Evolutionary conservation across 2,113 vertebrate species (phyloP).

Genomic region (Myanophis thanlyinensis): DNA sequence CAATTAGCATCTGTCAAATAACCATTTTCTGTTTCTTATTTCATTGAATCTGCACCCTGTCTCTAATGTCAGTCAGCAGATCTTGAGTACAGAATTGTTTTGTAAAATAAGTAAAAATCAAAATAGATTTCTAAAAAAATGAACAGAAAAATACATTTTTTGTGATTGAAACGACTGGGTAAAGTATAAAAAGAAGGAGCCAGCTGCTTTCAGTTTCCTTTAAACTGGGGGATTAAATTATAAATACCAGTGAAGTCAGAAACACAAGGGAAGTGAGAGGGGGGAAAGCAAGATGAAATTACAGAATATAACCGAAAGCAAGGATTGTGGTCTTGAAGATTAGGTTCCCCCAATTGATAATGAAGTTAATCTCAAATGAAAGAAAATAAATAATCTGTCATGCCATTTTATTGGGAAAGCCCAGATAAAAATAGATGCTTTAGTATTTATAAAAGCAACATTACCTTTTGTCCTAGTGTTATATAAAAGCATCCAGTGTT

Average conservation of each 20-base stretch:
- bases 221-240: not conserved
- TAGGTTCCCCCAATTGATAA: not conserved
- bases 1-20: not conserved
- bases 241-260: not conserved
- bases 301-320: not conserved
- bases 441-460: not conserved
- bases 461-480: not conserved
- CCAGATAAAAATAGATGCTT: not conserved
- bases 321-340: not conserved
- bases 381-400: not conserved
- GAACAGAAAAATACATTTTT: not conserved
- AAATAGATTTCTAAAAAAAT: not conserved
- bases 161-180: not conserved
- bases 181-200: not conserved
- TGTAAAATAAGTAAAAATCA: not conserved
- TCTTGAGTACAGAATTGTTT: not conserved
- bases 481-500: not conserved
- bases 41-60: not conserved
- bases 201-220: not conserved
- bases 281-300: not conserved
- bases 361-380: not conserved
- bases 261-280: not conserved
- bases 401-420: not conserved
- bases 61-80: not conserved
- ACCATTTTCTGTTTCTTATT: not conserved